Evolutionary conservation across 2,113 vertebrate genomes (phyloP).

Genomic region (Caranx melampygus): DNA sequence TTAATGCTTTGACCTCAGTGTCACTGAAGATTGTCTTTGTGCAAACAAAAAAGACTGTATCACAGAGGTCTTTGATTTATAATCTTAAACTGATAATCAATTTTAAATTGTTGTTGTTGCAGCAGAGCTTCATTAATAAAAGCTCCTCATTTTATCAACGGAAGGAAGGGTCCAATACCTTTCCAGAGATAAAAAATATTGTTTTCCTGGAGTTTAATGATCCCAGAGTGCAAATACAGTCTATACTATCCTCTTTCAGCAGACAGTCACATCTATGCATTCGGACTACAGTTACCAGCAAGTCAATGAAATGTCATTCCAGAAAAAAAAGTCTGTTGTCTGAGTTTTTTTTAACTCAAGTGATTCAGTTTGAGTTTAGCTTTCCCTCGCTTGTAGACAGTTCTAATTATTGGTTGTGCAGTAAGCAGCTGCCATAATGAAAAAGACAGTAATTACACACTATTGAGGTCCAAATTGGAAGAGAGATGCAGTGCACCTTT

Average conservation of each 20-base stretch:
- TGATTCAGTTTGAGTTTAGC: conserved; percentile 1
- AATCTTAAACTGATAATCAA: neutral
- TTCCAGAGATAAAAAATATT: too few species aligned
- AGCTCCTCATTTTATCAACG: too few species aligned
- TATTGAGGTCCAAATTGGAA: neutral
- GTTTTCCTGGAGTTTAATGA: too few species aligned
- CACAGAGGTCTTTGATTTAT: neutral
- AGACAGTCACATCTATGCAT: neutral
- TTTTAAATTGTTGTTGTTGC: neutral
- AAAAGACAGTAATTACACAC: neutral
- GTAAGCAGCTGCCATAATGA: conserved; percentile 18
- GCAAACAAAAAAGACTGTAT: neutral
- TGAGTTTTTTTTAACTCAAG: conserved; percentile 12
- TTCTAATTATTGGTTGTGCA: neutral
- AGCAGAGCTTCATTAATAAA: too few species aligned
- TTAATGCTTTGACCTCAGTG: neutral
- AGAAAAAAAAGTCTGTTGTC: neutral
- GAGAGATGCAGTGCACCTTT: neutral
- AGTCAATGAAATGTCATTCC: neutral
- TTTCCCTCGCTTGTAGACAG: conserved; percentile 1
- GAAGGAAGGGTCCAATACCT: too few species aligned
- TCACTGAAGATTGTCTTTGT: neutral
- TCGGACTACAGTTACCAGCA: neutral
- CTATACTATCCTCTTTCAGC: neutral
- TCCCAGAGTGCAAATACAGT: too few species aligned